Conservation (phyloP, 2,113 vertebrate genomes). For the Tonatia bakeri region DNA sequence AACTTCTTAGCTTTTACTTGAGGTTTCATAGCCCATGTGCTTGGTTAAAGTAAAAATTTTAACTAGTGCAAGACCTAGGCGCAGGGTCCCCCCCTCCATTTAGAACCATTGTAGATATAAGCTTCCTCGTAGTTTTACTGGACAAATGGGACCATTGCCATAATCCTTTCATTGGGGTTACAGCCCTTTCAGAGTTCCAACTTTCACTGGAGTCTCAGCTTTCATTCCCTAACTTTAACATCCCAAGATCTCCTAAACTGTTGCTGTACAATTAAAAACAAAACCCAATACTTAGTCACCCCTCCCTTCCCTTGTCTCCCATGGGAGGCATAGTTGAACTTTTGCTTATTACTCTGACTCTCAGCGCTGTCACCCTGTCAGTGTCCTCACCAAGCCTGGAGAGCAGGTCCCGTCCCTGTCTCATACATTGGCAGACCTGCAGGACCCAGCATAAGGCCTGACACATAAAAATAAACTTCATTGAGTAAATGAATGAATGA, state of each 20-base stretch:
- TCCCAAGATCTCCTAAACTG: not conserved
- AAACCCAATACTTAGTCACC: not conserved
- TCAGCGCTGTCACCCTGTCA: not conserved
- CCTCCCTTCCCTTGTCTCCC: not conserved
- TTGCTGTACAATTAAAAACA: not conserved
- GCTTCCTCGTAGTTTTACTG: not conserved
- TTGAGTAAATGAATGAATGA: not conserved
- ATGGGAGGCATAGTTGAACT: not conserved
- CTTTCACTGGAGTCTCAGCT: not conserved
- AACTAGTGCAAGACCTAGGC: not conserved
- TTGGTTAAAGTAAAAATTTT: not conserved
- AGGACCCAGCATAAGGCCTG: not conserved
- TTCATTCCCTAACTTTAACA: not conserved
- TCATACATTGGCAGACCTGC: not conserved
- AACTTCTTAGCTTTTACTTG: conserved; percentile 8
- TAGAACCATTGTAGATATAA: not conserved
- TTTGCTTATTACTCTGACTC: not conserved
- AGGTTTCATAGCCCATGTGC: not conserved
- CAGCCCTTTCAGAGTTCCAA: not conserved
- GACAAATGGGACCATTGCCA: not conserved
- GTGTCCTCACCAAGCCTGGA: not conserved
- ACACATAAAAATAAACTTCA: not conserved
- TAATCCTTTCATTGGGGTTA: not conserved
- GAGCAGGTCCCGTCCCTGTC: not conserved
- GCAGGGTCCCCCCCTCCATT: not conserved